Evolutionary conservation across 2,888 invertebrate genomes (phyloP).

Genomic region (Zeuzera pyrina): DNA sequence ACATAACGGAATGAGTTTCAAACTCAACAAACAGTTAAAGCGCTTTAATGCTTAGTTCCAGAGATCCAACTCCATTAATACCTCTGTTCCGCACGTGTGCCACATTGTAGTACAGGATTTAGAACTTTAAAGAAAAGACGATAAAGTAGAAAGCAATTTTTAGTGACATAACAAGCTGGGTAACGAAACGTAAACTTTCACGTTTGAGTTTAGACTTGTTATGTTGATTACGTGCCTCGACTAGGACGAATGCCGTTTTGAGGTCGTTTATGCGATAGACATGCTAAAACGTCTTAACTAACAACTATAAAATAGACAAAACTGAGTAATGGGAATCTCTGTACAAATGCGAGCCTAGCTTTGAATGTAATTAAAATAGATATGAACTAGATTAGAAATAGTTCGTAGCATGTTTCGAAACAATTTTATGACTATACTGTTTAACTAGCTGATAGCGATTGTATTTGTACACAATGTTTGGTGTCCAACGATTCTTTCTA

Average conservation of each 20-base stretch:
- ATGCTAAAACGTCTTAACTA: conserved; percentile 33
- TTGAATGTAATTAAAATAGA: conserved; percentile 50
- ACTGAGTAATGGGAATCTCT: conserved; percentile 33
- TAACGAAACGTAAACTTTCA: conserved; percentile 63
- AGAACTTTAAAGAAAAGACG: conserved; percentile 25
- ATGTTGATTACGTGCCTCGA: conserved; percentile 61
- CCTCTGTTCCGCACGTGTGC: conserved; percentile 69
- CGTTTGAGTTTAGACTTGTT: conserved; percentile 62
- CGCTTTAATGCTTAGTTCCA: conserved; percentile 49
- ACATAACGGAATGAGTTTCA: too few species aligned
- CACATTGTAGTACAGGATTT: conserved; percentile 28
- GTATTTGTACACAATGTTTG: conserved; percentile 26
- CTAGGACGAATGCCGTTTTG: conserved; percentile 70
- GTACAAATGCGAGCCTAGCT: conserved; percentile 31
- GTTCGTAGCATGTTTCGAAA: conserved; percentile 47
- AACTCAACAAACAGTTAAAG: conserved; percentile 39
- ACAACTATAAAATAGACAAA: conserved; percentile 24
- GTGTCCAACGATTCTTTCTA: conserved; percentile 31
- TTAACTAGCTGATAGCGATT: conserved; percentile 19
- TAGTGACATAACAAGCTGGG: conserved; percentile 20
- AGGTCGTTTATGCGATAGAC: conserved; percentile 62
- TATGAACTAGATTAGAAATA: conserved; percentile 51
- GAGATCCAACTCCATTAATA: conserved; percentile 64
- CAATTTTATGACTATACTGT: conserved; percentile 21
- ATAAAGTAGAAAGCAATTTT: conserved; percentile 25